Evolutionary conservation across 2,888 invertebrate genomes (phyloP).

Genomic region (Pollenia griseotomentosa): DNA sequence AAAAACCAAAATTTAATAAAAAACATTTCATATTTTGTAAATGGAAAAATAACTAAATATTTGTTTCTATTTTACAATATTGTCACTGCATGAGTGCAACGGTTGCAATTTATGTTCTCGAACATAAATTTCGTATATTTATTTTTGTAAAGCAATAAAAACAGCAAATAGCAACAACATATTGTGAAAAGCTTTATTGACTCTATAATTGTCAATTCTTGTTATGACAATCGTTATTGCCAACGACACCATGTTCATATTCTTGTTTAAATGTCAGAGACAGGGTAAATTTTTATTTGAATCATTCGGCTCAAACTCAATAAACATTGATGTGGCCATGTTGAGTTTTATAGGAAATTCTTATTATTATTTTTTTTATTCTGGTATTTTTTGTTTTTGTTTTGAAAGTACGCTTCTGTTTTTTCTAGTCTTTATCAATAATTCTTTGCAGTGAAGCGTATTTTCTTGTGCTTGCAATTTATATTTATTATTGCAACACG

Average conservation of each 20-base stretch:
- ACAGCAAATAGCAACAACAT: slow-evolving; percentile 5
- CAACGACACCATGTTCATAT: neutral
- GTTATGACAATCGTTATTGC: slow-evolving; percentile 12
- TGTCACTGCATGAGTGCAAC: slow-evolving; percentile 6
- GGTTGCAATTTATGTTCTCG: slow-evolving; percentile 47
- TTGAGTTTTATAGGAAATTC: too few relatives aligned
- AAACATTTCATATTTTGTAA: slow-evolving; percentile 9
- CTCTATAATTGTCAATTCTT: slow-evolving; percentile 53
- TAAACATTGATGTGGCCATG: too few relatives aligned
- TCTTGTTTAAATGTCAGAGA: neutral
- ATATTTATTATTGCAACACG: slow-evolving; percentile 29
- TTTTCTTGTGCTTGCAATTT: slow-evolving; percentile 33
- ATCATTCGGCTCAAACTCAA: neutral
- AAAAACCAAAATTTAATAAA: neutral
- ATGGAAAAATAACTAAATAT: neutral
- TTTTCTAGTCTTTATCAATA: neutral
- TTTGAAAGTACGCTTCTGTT: slow-evolving; percentile 14
- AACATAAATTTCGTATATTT: slow-evolving; percentile 27
- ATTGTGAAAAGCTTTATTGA: slow-evolving; percentile 30
- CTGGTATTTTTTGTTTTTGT: neutral
- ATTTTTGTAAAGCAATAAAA: slow-evolving; percentile 8
- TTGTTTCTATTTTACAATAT: slow-evolving; percentile 4
- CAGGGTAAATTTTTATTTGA: neutral
- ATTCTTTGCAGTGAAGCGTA: slow-evolving; percentile 14
- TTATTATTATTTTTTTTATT: too few relatives aligned